A percentile compares a stretch with the other conserved stretches of the same genome.
These are phyloP conservation scores for Piscicola geometra DNA, from an alignment of 2,888 invertebrate species.

Conservation along the genomic window DNA sequence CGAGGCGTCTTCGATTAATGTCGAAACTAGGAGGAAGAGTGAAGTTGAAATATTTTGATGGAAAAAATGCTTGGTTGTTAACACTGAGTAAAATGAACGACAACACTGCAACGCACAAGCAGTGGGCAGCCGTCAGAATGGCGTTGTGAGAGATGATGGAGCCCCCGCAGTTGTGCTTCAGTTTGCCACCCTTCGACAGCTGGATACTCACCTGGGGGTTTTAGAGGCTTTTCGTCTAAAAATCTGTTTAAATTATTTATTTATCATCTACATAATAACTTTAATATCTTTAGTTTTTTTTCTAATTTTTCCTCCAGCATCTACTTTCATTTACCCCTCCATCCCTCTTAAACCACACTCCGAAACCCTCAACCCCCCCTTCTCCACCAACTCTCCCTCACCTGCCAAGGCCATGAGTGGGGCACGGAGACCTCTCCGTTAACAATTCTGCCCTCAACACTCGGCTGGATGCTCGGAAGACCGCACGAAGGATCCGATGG, in stretches of 20 bases:
- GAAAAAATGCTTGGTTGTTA: no score
- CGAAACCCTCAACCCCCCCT: no score
- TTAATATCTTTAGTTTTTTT: no score
- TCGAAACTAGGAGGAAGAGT: no score
- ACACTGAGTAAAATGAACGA: no score
- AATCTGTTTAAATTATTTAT: no score
- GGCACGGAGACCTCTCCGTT: conserved; percentile 39
- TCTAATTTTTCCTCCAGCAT: no score
- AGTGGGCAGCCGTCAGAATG: conserved; percentile 51
- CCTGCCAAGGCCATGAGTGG: conserved; percentile 42
- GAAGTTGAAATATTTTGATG: no score
- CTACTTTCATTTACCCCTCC: not conserved
- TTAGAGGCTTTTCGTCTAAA: no score
- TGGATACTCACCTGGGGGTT: conserved; percentile 19
- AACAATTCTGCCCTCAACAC: conserved; percentile 28
- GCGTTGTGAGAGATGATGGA: conserved; percentile 46
- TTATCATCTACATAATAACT: no score
- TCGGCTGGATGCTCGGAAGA: conserved; percentile 10
- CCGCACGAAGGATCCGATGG: conserved; percentile 20
- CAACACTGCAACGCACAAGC: conserved; percentile 40
- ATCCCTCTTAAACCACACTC: no score
- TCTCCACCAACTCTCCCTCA: no score
- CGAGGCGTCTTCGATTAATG: not conserved
- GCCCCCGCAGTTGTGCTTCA: conserved; percentile 46
- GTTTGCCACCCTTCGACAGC: not conserved